phyloP scores from a whole-genome alignment of 2,797 vertebrate genomes.

The Apogon hyalosoma region DNA sequence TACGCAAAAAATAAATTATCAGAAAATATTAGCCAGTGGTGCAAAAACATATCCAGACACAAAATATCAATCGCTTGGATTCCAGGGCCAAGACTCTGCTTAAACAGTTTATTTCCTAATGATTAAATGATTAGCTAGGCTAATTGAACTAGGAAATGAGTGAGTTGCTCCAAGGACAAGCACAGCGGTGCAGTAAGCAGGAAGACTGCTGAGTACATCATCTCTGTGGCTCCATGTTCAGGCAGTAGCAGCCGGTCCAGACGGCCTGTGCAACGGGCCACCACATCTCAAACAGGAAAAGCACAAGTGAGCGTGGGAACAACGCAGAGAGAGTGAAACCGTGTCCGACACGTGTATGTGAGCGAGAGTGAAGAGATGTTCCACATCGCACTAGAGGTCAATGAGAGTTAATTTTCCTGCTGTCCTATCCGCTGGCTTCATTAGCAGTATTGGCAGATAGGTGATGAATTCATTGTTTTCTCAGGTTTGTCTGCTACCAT shows the following conservation, averaged over 20 bases:
- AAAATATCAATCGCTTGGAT: conserved; percentile 46
- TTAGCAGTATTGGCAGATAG: conserved; percentile 79
- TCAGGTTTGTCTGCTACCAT: conserved; percentile 74
- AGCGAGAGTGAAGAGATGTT: conserved; percentile 23
- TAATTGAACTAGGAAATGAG: conserved; percentile 75
- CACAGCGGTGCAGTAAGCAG: conserved; percentile 21
- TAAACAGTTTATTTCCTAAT: conserved; percentile 71
- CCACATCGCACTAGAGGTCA: conserved; percentile 54
- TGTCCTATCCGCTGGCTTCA: conserved; percentile 81
- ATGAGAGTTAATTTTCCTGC: conserved; percentile 79
- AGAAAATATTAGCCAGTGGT: conserved; percentile 14
- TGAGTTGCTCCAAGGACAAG: conserved; percentile 63
- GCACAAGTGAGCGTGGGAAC: background rate
- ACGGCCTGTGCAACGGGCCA: background rate
- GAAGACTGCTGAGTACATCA: conserved; percentile 52
- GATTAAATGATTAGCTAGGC: conserved; percentile 72
- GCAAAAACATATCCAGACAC: conserved; percentile 9
- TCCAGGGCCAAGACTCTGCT: conserved; percentile 44
- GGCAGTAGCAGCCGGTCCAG: background rate
- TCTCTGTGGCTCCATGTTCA: conserved; percentile 15
- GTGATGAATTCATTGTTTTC: conserved; percentile 82
- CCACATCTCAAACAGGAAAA: conserved; percentile 13
- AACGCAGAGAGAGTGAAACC: background rate
- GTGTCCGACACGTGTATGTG: conserved; percentile 6
- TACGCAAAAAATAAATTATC: background rate